These are phyloP conservation scores for Polydrusus pterygomalis DNA, from an alignment of 2,888 invertebrate genomes.

Conservation along the genomic window DNA sequence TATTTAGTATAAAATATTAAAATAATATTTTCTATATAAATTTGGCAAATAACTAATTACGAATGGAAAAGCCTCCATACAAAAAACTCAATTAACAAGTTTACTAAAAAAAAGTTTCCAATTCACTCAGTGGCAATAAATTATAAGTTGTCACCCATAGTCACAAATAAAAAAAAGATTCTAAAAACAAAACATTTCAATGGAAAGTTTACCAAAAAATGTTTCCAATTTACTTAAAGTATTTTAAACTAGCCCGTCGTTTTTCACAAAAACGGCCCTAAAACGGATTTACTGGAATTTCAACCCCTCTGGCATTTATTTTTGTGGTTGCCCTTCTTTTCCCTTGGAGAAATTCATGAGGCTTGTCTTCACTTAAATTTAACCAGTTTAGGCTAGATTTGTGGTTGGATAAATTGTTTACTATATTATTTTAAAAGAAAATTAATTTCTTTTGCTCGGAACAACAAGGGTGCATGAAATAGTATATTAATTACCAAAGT, in stretches of 20 bases:
- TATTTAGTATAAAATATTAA: no score
- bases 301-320: slow-evolving; percentile 8
- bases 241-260: slow-evolving; percentile 26
- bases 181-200: neutral
- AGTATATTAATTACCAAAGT: no score
- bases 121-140: no score
- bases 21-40: no score
- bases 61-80: no score
- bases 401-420: slow-evolving; percentile 6
- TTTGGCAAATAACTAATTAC: no score
- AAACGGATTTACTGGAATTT: slow-evolving; percentile 28
- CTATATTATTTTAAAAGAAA: neutral
- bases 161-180: no score
- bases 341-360: slow-evolving; percentile 24
- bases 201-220: slow-evolving; percentile 8
- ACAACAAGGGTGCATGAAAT: no score
- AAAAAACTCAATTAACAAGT: no score
- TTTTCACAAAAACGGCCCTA: slow-evolving; percentile 19
- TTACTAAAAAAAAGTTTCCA: no score
- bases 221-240: slow-evolving; percentile 25
- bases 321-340: slow-evolving; percentile 21
- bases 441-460: neutral
- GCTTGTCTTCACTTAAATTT: slow-evolving; percentile 30
- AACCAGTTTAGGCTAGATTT: slow-evolving; percentile 18
- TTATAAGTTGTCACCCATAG: no score